phyloP scores from a whole-genome alignment of 2,113 vertebrate genomes.

The Malurus melanocephalus region DNA sequence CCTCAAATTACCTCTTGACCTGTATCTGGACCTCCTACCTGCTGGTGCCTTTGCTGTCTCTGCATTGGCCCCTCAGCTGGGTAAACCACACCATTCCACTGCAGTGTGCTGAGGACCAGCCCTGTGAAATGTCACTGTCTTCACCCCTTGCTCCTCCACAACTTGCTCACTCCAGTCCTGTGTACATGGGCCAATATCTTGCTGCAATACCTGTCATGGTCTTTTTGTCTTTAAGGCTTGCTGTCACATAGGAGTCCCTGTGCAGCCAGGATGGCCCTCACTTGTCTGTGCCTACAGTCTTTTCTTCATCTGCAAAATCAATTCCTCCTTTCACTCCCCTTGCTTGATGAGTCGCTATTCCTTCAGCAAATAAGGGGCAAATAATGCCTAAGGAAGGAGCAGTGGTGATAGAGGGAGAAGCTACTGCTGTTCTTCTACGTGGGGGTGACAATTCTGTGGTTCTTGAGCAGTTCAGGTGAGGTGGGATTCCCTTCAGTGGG shows the following conservation, averaged over 20 bases:
- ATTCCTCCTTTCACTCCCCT: not conserved
- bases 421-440: not conserved
- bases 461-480: not conserved
- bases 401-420: not conserved
- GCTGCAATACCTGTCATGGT: not conserved
- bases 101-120: not conserved
- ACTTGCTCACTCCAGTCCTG: not conserved
- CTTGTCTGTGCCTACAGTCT: not conserved
- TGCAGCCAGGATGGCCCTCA: not conserved
- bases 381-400: not conserved
- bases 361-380: not conserved
- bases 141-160: not conserved
- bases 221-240: not conserved
- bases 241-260: not conserved
- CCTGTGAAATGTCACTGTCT: not conserved
- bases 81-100: not conserved
- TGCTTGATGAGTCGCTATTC: not conserved
- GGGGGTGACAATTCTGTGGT: not conserved
- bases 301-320: not conserved
- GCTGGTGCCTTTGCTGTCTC: not conserved
- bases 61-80: not conserved
- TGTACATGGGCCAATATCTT: not conserved
- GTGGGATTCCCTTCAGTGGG: not conserved
- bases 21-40: not conserved
- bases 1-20: not conserved